Percentiles rank a stretch among this genome's conserved stretches.
Conservation (phyloP, 2,888 invertebrate genomes). For the Eilema caniola region DNA sequence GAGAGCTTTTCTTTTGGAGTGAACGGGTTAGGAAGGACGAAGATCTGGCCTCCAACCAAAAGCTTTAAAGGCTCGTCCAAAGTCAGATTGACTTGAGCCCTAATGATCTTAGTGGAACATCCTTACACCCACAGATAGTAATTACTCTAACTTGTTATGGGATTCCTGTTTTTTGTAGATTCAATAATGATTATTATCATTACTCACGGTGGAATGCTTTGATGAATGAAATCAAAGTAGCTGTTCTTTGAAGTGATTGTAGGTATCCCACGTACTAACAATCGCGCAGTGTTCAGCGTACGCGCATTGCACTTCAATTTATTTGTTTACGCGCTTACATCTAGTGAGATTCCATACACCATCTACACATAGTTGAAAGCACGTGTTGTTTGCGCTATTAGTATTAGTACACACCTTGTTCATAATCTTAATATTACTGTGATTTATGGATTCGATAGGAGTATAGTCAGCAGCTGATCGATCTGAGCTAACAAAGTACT, state of each 20-base stretch:
- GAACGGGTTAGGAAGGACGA: too few relatives aligned
- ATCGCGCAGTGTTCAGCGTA: not conserved
- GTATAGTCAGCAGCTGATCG: too few relatives aligned
- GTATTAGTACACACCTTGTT: constrained; percentile 13
- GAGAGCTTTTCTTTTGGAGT: too few relatives aligned
- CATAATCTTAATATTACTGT: constrained; percentile 8
- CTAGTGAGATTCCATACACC: constrained; percentile 37
- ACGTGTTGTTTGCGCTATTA: constrained; percentile 10
- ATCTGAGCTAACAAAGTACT: too few relatives aligned
- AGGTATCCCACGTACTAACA: not conserved
- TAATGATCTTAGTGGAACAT: too few relatives aligned
- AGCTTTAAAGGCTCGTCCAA: not conserved
- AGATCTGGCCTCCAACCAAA: too few relatives aligned
- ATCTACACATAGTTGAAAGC: not conserved
- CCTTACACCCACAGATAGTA: not conserved
- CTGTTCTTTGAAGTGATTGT: not conserved
- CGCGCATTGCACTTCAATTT: not conserved
- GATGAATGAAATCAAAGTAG: constrained; percentile 2
- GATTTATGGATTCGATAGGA: not conserved
- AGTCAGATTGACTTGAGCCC: not conserved
- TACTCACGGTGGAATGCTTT: not conserved
- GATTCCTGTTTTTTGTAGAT: not conserved
- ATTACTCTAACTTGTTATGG: not conserved
- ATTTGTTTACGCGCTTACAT: constrained; percentile 26
- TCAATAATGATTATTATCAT: not conserved